Evolutionary conservation across 2,888 invertebrate genomes (phyloP).

Genomic region (Hololepta plana): DNA sequence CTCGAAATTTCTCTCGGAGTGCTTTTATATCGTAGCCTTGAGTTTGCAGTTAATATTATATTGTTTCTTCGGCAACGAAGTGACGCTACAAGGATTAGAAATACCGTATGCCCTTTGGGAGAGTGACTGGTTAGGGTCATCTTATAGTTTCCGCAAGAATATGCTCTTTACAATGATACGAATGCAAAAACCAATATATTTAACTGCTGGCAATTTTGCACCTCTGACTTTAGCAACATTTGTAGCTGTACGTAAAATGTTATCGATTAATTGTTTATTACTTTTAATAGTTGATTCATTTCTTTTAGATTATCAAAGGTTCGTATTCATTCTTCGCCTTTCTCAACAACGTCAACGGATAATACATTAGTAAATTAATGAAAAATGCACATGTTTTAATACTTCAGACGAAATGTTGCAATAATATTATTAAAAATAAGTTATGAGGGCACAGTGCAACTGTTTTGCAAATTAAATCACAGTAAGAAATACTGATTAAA

Average conservation of each 20-base stretch:
- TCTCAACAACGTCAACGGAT: slow-evolving; percentile 13
- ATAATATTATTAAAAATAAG: no score
- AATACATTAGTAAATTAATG: no score
- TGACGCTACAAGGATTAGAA: slow-evolving; percentile 16
- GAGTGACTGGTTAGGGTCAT: slow-evolving; percentile 17
- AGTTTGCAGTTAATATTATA: slow-evolving; percentile 18
- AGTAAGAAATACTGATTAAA: no score
- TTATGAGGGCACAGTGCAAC: no score
- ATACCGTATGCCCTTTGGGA: slow-evolving; percentile 19
- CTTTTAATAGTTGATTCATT: slow-evolving; percentile 1
- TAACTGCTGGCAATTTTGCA: slow-evolving; percentile 22
- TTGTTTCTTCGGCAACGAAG: slow-evolving; percentile 22
- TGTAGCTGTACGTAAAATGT: slow-evolving; percentile 15
- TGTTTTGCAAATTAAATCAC: no score
- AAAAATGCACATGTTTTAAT: no score
- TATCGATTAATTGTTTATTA: not conserved
- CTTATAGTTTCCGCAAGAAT: slow-evolving; percentile 14
- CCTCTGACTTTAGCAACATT: slow-evolving; percentile 20
- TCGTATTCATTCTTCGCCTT: slow-evolving; percentile 19
- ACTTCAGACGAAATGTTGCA: no score
- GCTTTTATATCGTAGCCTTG: slow-evolving; percentile 20
- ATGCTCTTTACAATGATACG: slow-evolving; percentile 22
- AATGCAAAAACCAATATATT: slow-evolving; percentile 17
- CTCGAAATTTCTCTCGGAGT: slow-evolving; percentile 19
- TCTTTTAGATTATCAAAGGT: slow-evolving; percentile 17